A percentile compares a stretch with the other conserved stretches of the same genome.
phyloP scores from a whole-genome alignment of 1,140 invertebrate species.

The Tetranychus urticae region DNA sequence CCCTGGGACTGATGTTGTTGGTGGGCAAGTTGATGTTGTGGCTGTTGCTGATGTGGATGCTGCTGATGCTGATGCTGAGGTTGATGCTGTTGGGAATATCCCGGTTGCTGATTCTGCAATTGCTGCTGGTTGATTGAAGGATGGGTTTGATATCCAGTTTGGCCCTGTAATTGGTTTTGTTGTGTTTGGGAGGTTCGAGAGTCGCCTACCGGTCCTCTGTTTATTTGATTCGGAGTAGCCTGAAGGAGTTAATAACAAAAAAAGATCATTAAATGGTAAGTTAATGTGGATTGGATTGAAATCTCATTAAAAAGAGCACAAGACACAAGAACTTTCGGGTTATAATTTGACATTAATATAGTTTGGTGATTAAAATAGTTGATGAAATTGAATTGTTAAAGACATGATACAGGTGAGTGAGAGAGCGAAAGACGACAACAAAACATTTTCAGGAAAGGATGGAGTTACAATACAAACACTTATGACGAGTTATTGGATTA shows the following conservation, averaged over 20 bases:
- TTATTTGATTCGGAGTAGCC: no score
- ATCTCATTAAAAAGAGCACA: not conserved
- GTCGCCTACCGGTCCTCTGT: no score
- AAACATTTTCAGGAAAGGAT: not conserved
- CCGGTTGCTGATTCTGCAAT: not conserved
- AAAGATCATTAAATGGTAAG: no score
- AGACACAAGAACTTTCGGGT: not conserved
- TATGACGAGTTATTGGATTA: not conserved
- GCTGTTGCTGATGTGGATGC: not conserved
- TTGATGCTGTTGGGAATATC: not conserved
- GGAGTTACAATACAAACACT: not conserved
- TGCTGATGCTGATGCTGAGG: not conserved
- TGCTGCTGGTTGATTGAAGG: not conserved
- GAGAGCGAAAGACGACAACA: not conserved
- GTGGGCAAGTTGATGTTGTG: not conserved
- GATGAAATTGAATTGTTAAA: not conserved
- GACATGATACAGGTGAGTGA: not conserved
- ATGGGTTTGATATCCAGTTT: not conserved
- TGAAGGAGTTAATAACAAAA: no score
- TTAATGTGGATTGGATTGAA: no score
- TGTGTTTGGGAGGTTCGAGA: no score
- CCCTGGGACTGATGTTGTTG: no score
- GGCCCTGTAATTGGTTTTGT: not conserved
- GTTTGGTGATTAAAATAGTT: no score
- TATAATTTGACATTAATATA: no score